Evolutionary conservation across 2,797 vertebrate genomes (phyloP), one percentile per base, ranked within the genome.

Genomic region (Epinephelus malabaricus): DNA sequence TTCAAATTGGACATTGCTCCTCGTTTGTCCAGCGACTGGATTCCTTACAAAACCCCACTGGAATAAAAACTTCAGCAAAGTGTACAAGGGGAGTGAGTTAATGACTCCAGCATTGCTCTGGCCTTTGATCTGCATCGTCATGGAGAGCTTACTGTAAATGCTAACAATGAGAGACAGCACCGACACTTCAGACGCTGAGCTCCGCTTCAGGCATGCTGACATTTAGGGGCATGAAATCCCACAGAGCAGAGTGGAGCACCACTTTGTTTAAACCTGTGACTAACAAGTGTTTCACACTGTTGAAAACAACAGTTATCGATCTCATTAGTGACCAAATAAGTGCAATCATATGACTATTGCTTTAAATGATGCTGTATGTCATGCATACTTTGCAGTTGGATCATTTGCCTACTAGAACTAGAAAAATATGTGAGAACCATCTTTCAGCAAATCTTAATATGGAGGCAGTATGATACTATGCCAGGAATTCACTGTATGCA

Each of bases 1-100:
- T 87, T 81, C 60, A 55, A n/a, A 65, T 73, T 77, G 79, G 43
- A 83, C 74, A 40, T 21, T 21, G 15, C 23, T 81, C 51, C 69
- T 68, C 13, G 12, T 55, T 80, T 71, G 80, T 81, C 69, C 50
- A 7, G 68, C 10, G 3, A 34, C 56, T 13, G 46, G 72, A 91
- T 90, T 92, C 83, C 56, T 86, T 10, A 47, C 43, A 65, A 62
- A 71, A 54, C 40, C 38, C 88, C 85, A 82, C 86, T 83, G 91
- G 58, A 86, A 90, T 81, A 74, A 71, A 89, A 67, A 62, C 25
- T 12, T 69, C 12, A 46, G 62, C 54, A 54, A 76, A 30, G 58
- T 69, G 66, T 21, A 21, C 25, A 21, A 45, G 55, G 49, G 59
- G 34, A 67, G 69, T 1, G n/a, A 81, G 73, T 81, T 87, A 86